phyloP scores from a whole-genome alignment of 2,113 vertebrate genomes.

The Oenanthe oenanthe region DNA sequence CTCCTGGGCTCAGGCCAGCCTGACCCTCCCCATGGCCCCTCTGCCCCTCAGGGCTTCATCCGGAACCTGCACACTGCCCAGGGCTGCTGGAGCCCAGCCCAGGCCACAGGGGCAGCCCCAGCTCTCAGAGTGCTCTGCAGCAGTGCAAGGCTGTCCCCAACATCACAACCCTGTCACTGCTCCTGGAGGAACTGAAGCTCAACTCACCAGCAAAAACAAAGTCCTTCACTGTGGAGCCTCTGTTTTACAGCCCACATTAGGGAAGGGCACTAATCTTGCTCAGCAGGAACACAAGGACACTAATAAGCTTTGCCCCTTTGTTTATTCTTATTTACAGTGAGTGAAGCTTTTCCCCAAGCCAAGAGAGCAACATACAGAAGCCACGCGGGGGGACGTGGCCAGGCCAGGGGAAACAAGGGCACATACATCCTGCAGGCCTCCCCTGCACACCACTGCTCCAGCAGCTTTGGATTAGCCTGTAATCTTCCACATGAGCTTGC shows the following conservation, averaged over 20 bases:
- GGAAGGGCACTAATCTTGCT: constrained; percentile 52
- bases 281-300: constrained; percentile 5
- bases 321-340: not conserved
- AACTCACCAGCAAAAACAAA: constrained; percentile 8
- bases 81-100: not conserved
- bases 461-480: constrained; percentile 20
- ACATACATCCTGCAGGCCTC: not conserved
- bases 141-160: fast-evolving
- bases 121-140: fast-evolving
- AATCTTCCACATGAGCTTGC: constrained; percentile 31
- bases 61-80: not conserved
- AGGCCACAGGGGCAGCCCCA: fast-evolving
- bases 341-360: not conserved
- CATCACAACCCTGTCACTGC: not conserved
- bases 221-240: constrained; percentile 30
- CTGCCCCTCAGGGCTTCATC: not conserved
- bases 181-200: not conserved
- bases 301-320: constrained; percentile 57
- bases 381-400: not conserved
- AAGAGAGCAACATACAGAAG: not conserved
- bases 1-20: not conserved
- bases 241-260: not conserved
- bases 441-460: not conserved
- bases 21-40: no score
- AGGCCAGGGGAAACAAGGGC: not conserved